Evolutionary conservation across 2,113 vertebrate species (phyloP).

Genomic region (Lipophrys pholis): DNA sequence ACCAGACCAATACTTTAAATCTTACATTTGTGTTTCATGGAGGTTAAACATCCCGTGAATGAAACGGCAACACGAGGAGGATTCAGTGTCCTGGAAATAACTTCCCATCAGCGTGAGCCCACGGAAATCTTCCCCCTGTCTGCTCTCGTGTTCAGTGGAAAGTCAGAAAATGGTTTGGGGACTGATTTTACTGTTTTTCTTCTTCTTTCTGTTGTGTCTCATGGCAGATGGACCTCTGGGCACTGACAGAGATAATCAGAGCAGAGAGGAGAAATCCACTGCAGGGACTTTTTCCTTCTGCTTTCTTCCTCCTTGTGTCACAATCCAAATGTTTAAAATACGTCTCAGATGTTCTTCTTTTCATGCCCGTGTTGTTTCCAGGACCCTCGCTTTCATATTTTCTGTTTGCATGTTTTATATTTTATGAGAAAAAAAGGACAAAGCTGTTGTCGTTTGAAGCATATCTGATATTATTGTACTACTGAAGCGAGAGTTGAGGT

Average conservation of each 20-base stretch:
- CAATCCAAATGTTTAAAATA: too few species aligned
- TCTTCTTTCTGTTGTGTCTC: neutral
- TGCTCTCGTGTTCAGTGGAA: constrained; percentile 15
- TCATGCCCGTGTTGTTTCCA: too few species aligned
- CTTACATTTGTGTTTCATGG: neutral
- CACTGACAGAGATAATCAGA: constrained; percentile 47
- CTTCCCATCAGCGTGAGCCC: neutral
- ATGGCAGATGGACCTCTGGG: constrained; percentile 48
- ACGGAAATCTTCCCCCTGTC: constrained; percentile 5
- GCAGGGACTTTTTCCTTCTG: neutral
- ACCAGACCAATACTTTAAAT: too few species aligned
- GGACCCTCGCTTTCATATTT: neutral
- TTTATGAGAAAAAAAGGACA: too few species aligned
- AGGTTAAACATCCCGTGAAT: neutral
- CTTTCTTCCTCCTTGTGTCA: neutral
- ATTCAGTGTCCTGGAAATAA: constrained; percentile 28
- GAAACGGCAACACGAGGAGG: neutral
- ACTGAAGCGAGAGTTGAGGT: too few species aligned
- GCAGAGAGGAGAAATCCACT: constrained; percentile 49
- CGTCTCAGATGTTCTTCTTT: neutral
- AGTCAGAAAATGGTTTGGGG: constrained; percentile 19
- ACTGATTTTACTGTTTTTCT: neutral
- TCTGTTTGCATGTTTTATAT: too few species aligned
- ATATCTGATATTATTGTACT: too few species aligned
- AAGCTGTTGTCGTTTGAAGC: too few species aligned